Base-by-base conservation (phyloP, 2,888 invertebrate species). In the Pandemis heparana region DNA sequence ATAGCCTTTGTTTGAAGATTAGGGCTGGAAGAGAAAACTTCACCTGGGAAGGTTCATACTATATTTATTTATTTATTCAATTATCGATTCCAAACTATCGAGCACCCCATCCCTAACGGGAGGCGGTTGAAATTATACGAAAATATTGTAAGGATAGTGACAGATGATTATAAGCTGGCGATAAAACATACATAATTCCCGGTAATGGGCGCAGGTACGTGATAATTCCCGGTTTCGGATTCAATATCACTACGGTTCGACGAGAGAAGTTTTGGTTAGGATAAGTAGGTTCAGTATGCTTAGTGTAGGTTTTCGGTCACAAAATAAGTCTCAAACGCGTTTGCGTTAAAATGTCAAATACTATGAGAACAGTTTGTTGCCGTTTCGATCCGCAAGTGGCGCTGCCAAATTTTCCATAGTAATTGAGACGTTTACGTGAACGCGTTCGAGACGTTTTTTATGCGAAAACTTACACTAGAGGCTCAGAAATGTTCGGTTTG, bases 161-260 rank as follows among this genome's bases (percentile, higher is more conserved):
- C 94, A 94, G 92, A 94, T 94, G 93, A 94, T 94, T 94, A 94
- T 94, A 94, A 94, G 92, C 91, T 89, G 89, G 91, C 91, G 93
- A 94, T 94, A 94, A 94, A 94, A 94, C 93, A 94, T 89, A 94
- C 93, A 94, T 93, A 93, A 94, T 94, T 94, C 92, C 87, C 87
- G 84, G 84, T 92, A 92, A 93, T 92, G 87, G 92, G 85, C 85
- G 80, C 79, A 79, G 79, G 79, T 81, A 83, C 79, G 76, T 85
- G 85, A 85, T 88, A 89, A 91, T 91, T 87, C 87, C 85, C 85
- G 84, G 85, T 85, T 87, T 81, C 78, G 79, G 87, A 88, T 90
- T 91, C 88, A 89, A 89, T 91, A 91, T 88, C 87, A 85, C 88
- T 87, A 88, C 82, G 76, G 61, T 46, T 65, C 72, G 72, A 75